A percentile compares a stretch with the other conserved stretches of the same genome.
phyloP scores from a whole-genome alignment of 2,113 vertebrate species.

The Glaucidium brasilianum region DNA sequence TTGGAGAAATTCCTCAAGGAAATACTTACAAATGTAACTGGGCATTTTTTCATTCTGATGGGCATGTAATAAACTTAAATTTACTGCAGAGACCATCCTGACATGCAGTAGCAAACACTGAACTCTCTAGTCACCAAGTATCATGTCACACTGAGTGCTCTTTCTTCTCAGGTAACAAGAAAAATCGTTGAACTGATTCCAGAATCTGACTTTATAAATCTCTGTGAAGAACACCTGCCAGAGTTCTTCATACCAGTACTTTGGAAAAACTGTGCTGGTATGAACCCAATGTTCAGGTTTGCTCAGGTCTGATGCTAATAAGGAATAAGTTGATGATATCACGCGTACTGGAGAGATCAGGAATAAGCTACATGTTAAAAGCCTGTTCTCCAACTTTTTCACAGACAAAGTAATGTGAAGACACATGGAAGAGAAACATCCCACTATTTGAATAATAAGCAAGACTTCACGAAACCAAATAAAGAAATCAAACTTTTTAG shows the following conservation, averaged over 20 bases:
- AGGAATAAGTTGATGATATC: background rate
- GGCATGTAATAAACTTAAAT: background rate
- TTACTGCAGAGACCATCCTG: background rate
- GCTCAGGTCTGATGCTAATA: background rate
- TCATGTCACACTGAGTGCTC: background rate
- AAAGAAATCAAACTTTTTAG: background rate
- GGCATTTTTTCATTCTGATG: background rate
- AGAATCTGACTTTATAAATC: background rate
- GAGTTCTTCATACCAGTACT: background rate
- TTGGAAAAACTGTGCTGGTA: background rate
- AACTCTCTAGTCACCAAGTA: background rate
- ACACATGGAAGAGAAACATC: background rate
- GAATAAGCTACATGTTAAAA: background rate
- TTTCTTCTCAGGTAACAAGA: background rate
- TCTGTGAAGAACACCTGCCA: background rate
- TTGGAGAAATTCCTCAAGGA: conserved; percentile 3
- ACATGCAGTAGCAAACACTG: background rate
- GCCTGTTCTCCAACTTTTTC: background rate
- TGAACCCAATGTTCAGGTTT: background rate
- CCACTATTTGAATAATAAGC: background rate
- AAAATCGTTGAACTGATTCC: background rate
- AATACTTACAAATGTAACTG: background rate
- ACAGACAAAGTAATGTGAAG: background rate
- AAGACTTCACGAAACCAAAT: background rate
- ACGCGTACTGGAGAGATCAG: background rate